Base-by-base conservation (phyloP, 1,140 invertebrate genomes). In the Tetragonula clypearis region DNA sequence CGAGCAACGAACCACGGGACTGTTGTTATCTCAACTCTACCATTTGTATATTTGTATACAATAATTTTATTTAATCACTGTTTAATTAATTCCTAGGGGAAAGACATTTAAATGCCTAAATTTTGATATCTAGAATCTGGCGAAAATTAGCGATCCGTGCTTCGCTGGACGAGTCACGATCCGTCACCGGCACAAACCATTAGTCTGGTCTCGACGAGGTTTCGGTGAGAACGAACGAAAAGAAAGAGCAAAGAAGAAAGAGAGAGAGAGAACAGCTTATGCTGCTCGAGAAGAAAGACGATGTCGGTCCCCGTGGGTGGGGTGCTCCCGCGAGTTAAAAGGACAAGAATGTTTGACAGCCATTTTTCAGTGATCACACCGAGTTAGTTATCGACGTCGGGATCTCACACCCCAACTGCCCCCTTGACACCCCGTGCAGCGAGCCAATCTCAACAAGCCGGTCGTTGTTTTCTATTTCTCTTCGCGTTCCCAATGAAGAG, bases 321-420 rank as follows among this genome's bases (percentile, higher is more conserved):
- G 91, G 90, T 92, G 90, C 84, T 88, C 90, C 91, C 86, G 77
- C 90, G 90, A 93, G 90, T 92, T 92, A 95, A 94, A 93, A 93
- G 93, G 92, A 93, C 92, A 93, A 92, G 93, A 93, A 94, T 94
- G 92, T 95, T 94, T 94, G 94, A 95, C 94, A 95, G 94, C 93
- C 92, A 95, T 94, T 94, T 95, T 94, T 94, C 93, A 94, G 92
- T 94, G 93, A 95, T 94, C 93, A 92, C 92, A 89, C 92, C 88
- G 90, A 90, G 93, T 92, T 93, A 91, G 90, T 93, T 94, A 94
- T 94, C 94, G 92, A 94, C 90, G 90, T 88, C 82, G 82, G 82
- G 90, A 94, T 94, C 94, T 94, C 78, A 89, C 91, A 84, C 86
- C 89, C 92, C 77, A 76, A 82, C 86, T 71, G 41, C 23, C 86